Evolutionary conservation across 2,113 vertebrate species (phyloP), one percentile per base, ranked within the genome.

Genomic region (Hydrolagus affinis): DNA sequence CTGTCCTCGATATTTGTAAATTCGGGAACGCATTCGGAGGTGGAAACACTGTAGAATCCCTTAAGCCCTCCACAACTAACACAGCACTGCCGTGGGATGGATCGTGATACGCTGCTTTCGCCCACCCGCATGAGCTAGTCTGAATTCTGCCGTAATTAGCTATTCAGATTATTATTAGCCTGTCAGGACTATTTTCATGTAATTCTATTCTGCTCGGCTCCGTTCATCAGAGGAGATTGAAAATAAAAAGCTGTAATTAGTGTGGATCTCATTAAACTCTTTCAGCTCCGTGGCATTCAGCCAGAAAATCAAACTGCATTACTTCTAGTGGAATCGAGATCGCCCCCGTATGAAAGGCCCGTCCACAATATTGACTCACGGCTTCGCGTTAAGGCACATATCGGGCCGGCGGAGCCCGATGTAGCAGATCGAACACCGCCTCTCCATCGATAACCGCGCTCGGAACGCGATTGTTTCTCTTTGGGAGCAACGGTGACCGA

Each of bases 241-340:
- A 91, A 94, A 92, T 86, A 91, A 90, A 92, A 93, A 91, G 91
- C 92, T 92, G 93, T 94, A 95, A 95, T 97, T 96, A 95, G 92
- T 92, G 89, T 78, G 91, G 93, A 94, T 94, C 94, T 95, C 93
- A 94, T 96, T 96, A 95, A 91, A 94, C 62, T 64, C 60, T 83
- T 83, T 17, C 78, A 83, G 78, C 60, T 6, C 78, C 30, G 78
- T 32, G 78, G 62, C 78, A 7, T 17, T 28, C 78, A 83, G 78
- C 60, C 78, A 83, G 59, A 83, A 44, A 83, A 83, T 83, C 60
- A 83, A 83, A 83, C 78, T 64, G 62, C 78, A 83, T 83, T 83
- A 66, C 66, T 83, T 83, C 60, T 83, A 68, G 66, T 83, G 78
- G 62, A 83, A 83, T 30, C 30, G 25, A 32, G 78, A 83, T 68